These are phyloP conservation scores for Stichodactyla helianthus DNA, from an alignment of 64 coral and sea anemone genomes.

Conservation along the genomic window DNA sequence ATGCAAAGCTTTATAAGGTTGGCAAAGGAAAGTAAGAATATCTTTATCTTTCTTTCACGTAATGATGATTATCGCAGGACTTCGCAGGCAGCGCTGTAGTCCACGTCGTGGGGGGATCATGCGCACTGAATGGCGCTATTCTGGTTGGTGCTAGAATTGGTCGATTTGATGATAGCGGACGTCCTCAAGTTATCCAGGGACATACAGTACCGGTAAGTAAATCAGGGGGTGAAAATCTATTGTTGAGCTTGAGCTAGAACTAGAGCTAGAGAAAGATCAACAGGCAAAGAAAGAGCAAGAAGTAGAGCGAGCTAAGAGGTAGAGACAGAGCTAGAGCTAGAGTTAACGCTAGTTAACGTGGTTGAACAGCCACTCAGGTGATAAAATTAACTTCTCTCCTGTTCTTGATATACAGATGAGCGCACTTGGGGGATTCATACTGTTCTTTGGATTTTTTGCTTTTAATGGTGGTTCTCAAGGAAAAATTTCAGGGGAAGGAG, in stretches of 20 bases:
- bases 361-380: too few relatives aligned
- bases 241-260: too few relatives aligned
- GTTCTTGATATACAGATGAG: slow-evolving; percentile 27
- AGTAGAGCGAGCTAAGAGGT: too few relatives aligned
- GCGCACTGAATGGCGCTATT: slow-evolving; percentile 69
- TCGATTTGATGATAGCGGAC: slow-evolving; percentile 52
- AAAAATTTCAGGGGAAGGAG: slow-evolving; percentile 43
- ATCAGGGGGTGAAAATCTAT: too few relatives aligned
- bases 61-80: slow-evolving; percentile 29
- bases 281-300: too few relatives aligned
- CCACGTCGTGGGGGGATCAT: slow-evolving; percentile 70
- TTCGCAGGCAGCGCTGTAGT: slow-evolving; percentile 95
- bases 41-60: neutral
- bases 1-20: too few relatives aligned
- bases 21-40: too few relatives aligned
- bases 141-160: slow-evolving; percentile 72
- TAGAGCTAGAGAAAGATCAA: too few relatives aligned
- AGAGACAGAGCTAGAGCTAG: too few relatives aligned
- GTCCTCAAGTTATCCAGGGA: slow-evolving; percentile 44
- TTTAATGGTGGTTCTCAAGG: slow-evolving; percentile 94
- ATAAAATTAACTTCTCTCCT: neutral
- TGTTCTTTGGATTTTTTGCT: slow-evolving; percentile 87
- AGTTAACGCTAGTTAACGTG: too few relatives aligned
- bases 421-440: slow-evolving; percentile 81
- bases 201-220: slow-evolving; percentile 83